Evolutionary conservation across 2,113 vertebrate genomes (phyloP).

Genomic region (Rhagologus leucostigma): DNA sequence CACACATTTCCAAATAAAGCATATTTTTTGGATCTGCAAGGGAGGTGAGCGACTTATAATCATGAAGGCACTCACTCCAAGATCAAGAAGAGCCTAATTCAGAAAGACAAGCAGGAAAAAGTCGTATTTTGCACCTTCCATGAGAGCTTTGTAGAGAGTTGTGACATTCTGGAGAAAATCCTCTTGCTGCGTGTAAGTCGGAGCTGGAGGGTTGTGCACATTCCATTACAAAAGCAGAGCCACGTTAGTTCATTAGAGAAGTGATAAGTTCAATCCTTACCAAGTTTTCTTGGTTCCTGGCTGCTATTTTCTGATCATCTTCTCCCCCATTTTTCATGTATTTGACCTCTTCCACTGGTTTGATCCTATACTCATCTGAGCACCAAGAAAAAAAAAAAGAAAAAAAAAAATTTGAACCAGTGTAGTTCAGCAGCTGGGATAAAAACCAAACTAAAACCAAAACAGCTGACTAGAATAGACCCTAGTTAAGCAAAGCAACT

Average conservation of each 20-base stretch:
- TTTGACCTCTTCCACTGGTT: slow-evolving; percentile 94
- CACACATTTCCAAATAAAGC: not conserved
- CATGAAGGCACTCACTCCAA: not conserved
- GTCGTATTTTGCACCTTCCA: not conserved
- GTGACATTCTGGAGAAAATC: slow-evolving; percentile 31
- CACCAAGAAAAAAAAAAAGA: slow-evolving; percentile 16
- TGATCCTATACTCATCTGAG: slow-evolving; percentile 96
- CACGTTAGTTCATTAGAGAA: slow-evolving; percentile 35
- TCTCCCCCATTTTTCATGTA: slow-evolving; percentile 83
- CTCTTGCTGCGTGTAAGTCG: not conserved
- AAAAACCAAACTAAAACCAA: slow-evolving; percentile 17
- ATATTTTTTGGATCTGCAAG: not conserved
- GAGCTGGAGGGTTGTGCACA: not conserved
- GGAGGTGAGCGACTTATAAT: not conserved
- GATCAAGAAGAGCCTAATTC: slow-evolving; percentile 47
- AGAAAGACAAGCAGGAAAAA: slow-evolving; percentile 53
- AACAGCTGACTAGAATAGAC: slow-evolving; percentile 28
- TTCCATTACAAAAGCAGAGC: slow-evolving; percentile 38
- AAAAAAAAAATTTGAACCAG: slow-evolving; percentile 4
- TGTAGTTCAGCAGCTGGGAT: slow-evolving; percentile 13
- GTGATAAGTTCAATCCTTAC: slow-evolving; percentile 66
- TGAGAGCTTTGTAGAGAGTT: slow-evolving; percentile 40
- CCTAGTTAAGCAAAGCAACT: slow-evolving; percentile 23
- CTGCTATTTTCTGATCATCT: slow-evolving; percentile 80
- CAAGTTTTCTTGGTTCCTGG: slow-evolving; percentile 83